Percentiles rank a stretch among this genome's conserved stretches.
phyloP scores from a whole-genome alignment of 2,797 vertebrate species.

The Malacoraja senta region DNA sequence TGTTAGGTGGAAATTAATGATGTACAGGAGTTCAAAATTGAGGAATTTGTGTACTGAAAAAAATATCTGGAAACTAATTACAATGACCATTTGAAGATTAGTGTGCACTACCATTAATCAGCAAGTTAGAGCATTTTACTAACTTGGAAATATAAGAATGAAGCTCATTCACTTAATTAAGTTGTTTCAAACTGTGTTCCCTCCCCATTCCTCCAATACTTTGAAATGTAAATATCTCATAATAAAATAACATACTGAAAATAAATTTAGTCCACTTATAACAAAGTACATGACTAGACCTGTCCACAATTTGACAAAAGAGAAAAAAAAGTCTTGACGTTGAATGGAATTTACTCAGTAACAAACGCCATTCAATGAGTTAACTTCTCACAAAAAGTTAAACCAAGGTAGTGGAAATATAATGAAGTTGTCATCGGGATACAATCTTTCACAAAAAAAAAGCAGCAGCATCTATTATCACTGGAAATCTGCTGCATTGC shows the following conservation, averaged over 20 bases:
- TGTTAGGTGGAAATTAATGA: background rate
- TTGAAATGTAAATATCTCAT: background rate
- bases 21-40: background rate
- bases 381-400: background rate
- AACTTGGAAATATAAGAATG: background rate
- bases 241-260: background rate
- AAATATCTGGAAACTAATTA: background rate
- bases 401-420: background rate
- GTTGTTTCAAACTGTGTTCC: background rate
- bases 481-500: background rate
- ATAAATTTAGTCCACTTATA: constrained; percentile 3
- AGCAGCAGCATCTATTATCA: background rate
- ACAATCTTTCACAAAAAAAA: background rate
- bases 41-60: background rate
- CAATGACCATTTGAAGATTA: background rate
- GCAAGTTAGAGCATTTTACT: background rate
- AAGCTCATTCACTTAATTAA: background rate
- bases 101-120: background rate
- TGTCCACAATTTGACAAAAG: no score
- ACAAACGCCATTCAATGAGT: background rate
- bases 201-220: background rate
- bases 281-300: no score
- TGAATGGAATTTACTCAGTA: background rate
- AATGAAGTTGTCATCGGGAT: background rate
- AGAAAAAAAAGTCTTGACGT: no score